Evolutionary conservation across 2,797 vertebrate genomes (phyloP).

Genomic region (Phrynocephalus forsythii): DNA sequence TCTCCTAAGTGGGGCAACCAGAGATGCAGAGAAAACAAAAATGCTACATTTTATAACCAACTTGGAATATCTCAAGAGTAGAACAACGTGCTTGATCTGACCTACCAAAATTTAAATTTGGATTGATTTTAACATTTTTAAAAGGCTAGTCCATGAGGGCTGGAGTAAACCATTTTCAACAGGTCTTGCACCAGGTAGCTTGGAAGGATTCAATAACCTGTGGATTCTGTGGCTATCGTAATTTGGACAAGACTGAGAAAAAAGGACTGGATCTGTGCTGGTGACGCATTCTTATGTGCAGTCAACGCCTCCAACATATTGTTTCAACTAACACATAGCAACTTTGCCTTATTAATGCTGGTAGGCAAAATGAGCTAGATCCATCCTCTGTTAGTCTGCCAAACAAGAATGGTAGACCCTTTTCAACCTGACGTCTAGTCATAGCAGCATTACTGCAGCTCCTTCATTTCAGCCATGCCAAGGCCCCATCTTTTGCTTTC

Average conservation of each 20-base stretch:
- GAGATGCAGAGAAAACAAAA: no score
- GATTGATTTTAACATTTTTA: neutral
- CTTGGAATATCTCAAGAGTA: neutral
- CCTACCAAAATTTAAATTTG: neutral
- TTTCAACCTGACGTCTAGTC: conserved; percentile 11
- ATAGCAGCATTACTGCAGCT: neutral
- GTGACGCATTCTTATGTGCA: no score
- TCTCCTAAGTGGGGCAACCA: neutral
- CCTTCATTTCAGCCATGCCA: conserved; percentile 17
- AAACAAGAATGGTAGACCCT: conserved; percentile 30
- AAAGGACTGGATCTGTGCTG: neutral
- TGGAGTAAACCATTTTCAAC: neutral
- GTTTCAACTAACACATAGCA: neutral
- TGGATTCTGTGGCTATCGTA: neutral
- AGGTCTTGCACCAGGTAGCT: neutral
- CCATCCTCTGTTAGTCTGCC: neutral
- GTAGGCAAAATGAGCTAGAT: neutral
- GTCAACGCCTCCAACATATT: neutral
- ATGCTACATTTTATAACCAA: neutral
- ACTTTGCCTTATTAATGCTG: neutral
- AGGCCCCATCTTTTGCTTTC: conserved; percentile 1
- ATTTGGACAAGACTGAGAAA: neutral
- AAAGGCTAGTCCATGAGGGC: neutral
- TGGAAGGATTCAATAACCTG: neutral
- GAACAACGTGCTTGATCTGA: neutral